phyloP scores from a whole-genome alignment of 2,797 vertebrate species.

The Parauchenoglanis ngamensis region DNA sequence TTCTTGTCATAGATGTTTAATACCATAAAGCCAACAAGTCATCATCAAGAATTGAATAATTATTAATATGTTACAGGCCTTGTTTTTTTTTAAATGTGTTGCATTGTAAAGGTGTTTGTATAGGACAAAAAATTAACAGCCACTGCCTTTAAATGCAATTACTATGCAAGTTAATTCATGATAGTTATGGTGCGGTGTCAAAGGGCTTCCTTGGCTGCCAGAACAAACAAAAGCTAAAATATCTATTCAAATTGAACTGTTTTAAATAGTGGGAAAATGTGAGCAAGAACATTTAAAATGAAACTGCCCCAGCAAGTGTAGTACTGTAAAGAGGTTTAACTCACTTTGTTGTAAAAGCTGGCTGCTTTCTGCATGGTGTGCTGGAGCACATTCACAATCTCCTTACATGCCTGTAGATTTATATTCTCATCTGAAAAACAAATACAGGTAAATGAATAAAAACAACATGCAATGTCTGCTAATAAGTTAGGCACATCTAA shows the following conservation, averaged over 20 bases:
- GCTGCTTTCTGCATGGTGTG: slow-evolving; percentile 62
- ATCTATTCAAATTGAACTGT: not conserved
- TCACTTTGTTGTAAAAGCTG: slow-evolving; percentile 68
- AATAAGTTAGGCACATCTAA: not conserved
- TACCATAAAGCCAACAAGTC: not conserved
- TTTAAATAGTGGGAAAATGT: not conserved
- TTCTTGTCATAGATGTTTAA: slow-evolving; percentile 3
- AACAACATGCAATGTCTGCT: not conserved
- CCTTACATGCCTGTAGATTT: slow-evolving; percentile 64
- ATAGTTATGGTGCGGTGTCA: not conserved
- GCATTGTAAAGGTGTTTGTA: not conserved
- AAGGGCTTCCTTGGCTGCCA: not conserved
- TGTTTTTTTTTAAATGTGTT: not conserved
- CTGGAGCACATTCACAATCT: slow-evolving; percentile 63
- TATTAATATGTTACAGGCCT: not conserved
- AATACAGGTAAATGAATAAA: not conserved
- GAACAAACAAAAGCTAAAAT: not conserved
- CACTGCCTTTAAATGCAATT: not conserved
- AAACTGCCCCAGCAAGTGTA: not conserved
- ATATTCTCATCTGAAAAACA: slow-evolving; percentile 36
- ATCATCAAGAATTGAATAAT: not conserved
- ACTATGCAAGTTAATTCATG: not conserved
- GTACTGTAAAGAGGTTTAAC: not conserved
- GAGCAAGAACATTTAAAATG: not conserved
- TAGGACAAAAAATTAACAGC: not conserved